Percentiles rank a stretch among this genome's conserved stretches.
Evolutionary conservation across 2,888 invertebrate genomes (phyloP).

Genomic region (Trachelus tabidus): DNA sequence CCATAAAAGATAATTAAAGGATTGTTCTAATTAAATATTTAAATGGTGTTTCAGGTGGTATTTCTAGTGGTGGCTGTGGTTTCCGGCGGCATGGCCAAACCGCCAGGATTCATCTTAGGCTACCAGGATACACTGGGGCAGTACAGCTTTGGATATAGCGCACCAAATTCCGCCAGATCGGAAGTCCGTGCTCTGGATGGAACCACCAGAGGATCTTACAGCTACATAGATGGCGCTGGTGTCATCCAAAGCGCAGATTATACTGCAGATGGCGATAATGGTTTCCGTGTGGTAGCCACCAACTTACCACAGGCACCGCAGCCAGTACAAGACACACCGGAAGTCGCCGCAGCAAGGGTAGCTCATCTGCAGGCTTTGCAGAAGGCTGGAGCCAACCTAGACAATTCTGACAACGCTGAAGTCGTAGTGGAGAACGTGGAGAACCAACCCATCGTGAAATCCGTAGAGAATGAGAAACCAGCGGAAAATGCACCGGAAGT

Average conservation of each 20-base stretch:
- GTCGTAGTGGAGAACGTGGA: no score
- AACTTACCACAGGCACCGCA: conserved; percentile 62
- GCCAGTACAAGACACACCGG: conserved; percentile 62
- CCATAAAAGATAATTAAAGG: background rate
- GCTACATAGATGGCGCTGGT: conserved; percentile 65
- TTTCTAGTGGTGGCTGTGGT: conserved; percentile 34
- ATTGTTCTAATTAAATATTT: background rate
- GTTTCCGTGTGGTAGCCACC: conserved; percentile 67
- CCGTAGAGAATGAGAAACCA: no score
- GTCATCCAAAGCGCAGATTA: conserved; percentile 65
- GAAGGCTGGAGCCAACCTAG: conserved; percentile 27
- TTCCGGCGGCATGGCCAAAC: conserved; percentile 28
- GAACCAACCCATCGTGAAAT: no score
- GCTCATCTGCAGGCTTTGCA: conserved; percentile 59
- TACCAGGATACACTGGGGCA: conserved; percentile 65
- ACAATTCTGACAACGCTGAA: no score
- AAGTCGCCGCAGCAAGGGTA: conserved; percentile 60
- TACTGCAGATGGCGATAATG: conserved; percentile 63
- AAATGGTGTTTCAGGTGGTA: conserved; percentile 23
- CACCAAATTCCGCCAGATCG: conserved; percentile 52
- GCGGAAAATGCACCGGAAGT: no score
- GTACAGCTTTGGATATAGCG: conserved; percentile 65
- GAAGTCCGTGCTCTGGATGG: conserved; percentile 64
- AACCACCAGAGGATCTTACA: conserved; percentile 64
- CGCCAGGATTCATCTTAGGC: conserved; percentile 39